Conservation (phyloP, 2,113 vertebrate genomes). For the Eulemur rufifrons region DNA sequence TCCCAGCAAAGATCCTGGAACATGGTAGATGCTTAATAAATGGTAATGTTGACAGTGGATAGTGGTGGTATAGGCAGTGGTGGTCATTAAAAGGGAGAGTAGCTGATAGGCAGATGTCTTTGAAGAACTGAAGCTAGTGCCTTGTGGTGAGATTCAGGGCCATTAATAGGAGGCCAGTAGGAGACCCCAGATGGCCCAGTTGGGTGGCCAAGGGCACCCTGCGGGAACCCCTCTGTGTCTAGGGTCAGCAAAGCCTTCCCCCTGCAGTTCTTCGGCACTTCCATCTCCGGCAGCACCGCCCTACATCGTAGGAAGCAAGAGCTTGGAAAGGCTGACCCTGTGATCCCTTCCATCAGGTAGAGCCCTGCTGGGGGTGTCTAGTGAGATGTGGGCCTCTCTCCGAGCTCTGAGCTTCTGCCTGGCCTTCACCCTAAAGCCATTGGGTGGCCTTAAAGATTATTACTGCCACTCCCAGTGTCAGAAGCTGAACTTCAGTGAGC, state of each 20-base stretch:
- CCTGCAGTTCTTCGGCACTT: neutral
- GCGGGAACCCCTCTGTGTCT: neutral
- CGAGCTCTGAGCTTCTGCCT: neutral
- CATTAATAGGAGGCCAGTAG: neutral
- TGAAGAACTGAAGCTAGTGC: neutral
- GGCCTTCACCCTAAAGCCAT: neutral
- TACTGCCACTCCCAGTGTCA: too few species aligned
- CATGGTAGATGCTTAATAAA: neutral
- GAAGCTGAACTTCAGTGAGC: neutral
- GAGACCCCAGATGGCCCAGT: neutral
- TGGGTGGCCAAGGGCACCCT: neutral
- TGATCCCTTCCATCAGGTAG: neutral
- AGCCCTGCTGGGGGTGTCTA: too few species aligned
- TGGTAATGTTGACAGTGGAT: neutral
- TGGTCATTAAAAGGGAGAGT: neutral
- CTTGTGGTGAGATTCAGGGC: neutral
- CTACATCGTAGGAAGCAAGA: neutral
- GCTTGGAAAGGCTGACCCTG: neutral
- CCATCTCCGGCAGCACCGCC: rapidly evolving
- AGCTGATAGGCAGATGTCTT: neutral
- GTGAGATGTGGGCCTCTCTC: neutral
- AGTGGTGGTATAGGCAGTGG: neutral
- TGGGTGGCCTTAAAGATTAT: neutral
- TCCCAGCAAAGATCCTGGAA: neutral
- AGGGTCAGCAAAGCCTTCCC: neutral